Evolutionary conservation across 2,113 vertebrate species (phyloP).

Genomic region (Empidonax traillii): DNA sequence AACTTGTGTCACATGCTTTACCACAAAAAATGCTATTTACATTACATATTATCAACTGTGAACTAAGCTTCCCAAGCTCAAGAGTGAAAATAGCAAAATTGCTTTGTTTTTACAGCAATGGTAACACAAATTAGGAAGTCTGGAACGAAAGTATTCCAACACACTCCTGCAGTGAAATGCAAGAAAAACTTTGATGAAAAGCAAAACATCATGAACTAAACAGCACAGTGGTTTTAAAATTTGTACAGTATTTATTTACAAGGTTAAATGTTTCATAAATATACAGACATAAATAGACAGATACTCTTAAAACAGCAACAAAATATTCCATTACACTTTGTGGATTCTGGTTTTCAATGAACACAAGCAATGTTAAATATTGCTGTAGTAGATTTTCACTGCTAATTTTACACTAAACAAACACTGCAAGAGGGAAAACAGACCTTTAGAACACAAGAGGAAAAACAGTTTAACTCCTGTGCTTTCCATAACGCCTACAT

Average conservation of each 20-base stretch:
- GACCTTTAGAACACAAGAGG: background rate
- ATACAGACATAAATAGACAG: conserved; percentile 1
- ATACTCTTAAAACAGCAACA: background rate
- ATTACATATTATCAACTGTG: background rate
- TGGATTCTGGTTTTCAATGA: conserved; percentile 12
- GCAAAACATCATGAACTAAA: background rate
- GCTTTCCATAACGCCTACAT: background rate
- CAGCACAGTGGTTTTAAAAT: background rate
- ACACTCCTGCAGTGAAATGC: background rate
- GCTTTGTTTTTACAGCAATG: conserved; percentile 19
- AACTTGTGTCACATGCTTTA: background rate
- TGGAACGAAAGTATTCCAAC: background rate
- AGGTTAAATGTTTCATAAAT: conserved; percentile 32
- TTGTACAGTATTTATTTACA: conserved; percentile 9
- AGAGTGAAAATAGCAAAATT: background rate
- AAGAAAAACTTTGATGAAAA: background rate
- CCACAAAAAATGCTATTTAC: background rate
- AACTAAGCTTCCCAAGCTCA: background rate
- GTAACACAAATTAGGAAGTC: background rate
- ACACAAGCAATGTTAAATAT: conserved; percentile 7
- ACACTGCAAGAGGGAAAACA: background rate
- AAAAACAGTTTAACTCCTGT: background rate
- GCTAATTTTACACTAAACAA: conserved; percentile 45
- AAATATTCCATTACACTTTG: background rate
- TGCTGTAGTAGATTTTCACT: conserved; percentile 8